Conservation (phyloP, 2,113 vertebrate genomes). For the Puma concolor region DNA sequence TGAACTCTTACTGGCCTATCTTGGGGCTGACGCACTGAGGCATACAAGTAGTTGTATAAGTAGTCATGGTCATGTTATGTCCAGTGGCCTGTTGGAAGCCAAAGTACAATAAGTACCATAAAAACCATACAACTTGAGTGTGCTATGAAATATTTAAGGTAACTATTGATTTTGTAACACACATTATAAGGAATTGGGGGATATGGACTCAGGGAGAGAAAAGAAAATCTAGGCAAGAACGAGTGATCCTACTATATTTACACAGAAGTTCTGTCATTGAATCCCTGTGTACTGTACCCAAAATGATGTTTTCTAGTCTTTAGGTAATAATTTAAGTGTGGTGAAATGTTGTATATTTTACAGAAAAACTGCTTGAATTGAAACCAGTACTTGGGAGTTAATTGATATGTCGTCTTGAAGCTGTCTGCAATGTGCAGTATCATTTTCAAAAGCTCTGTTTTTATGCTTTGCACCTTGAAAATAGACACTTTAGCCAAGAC, state of each 20-base stretch:
- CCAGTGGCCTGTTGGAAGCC: constrained; percentile 85
- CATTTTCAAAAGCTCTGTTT: constrained; percentile 49
- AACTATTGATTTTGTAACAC: constrained; percentile 4
- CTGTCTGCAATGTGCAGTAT: constrained; percentile 61
- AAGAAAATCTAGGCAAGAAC: not conserved
- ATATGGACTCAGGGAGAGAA: constrained; percentile 86
- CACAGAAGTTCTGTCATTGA: constrained; percentile 65
- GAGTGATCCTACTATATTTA: constrained; percentile 53
- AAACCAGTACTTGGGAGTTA: constrained; percentile 69
- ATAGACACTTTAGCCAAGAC: constrained; percentile 37
- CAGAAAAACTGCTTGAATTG: constrained; percentile 69
- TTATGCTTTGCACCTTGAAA: constrained; percentile 68
- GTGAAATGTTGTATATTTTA: constrained; percentile 74
- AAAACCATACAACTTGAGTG: not conserved
- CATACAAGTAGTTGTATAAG: constrained; percentile 81
- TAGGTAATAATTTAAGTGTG: constrained; percentile 76
- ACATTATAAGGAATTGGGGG: constrained; percentile 30
- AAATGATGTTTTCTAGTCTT: constrained; percentile 69
- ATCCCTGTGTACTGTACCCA: constrained; percentile 73
- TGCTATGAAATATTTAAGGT: not conserved
- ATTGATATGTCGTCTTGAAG: constrained; percentile 63
- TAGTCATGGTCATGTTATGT: constrained; percentile 70
- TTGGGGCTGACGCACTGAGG: constrained; percentile 86
- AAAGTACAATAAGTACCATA: constrained; percentile 83
- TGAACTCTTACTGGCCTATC: constrained; percentile 90